phyloP scores from a whole-genome alignment of 2,113 vertebrate species.

The Herpetotheres cachinnans region DNA sequence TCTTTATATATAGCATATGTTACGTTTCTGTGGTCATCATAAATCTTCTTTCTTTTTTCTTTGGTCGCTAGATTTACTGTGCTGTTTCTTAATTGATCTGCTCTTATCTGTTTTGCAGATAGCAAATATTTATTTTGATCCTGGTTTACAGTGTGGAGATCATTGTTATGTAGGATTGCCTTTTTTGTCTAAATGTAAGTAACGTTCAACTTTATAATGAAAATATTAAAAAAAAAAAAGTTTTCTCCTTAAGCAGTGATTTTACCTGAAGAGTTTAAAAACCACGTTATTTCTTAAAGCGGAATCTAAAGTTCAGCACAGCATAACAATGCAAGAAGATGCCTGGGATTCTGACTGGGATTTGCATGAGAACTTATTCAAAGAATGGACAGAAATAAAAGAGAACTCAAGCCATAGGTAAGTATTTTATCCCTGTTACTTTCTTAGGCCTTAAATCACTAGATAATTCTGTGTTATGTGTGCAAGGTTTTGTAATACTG shows the following conservation, averaged over 20 bases:
- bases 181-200: conserved; percentile 96
- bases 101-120: conserved; percentile 79
- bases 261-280: background rate
- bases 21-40: background rate
- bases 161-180: conserved; percentile 94
- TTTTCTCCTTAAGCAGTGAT: background rate
- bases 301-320: conserved; percentile 86
- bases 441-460: background rate
- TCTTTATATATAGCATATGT: background rate
- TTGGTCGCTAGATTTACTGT: background rate
- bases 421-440: conserved; percentile 44
- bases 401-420: conserved; percentile 84
- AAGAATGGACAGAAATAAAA: conserved; percentile 86
- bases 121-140: conserved; percentile 98
- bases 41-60: background rate
- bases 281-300: conserved; percentile 62
- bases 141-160: conserved; percentile 91
- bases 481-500: background rate
- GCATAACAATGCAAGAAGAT: conserved; percentile 87
- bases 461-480: background rate
- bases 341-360: conserved; percentile 92
- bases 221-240: background rate
- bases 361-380: conserved; percentile 88
- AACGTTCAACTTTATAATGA: background rate
- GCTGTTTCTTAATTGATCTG: background rate